These are phyloP conservation scores for Nasua narica DNA, from an alignment of 2,797 vertebrate genomes.

Conservation along the genomic window DNA sequence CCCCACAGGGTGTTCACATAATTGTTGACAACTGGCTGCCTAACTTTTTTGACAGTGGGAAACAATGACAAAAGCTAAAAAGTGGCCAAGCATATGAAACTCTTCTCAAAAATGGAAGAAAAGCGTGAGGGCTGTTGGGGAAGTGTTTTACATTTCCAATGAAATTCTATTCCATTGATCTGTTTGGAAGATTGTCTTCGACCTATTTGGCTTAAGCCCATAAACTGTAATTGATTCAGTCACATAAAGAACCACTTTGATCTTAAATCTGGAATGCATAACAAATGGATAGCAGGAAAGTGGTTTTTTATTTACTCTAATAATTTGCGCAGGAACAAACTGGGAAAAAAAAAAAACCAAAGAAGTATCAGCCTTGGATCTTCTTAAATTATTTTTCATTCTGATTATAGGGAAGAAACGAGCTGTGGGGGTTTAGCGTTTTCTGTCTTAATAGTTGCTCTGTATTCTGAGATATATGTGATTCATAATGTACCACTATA, in stretches of 20 bases:
- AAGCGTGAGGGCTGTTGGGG: background rate
- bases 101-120: constrained; percentile 62
- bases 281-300: constrained; percentile 41
- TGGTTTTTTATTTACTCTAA: constrained; percentile 41
- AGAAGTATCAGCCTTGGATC: constrained; percentile 17
- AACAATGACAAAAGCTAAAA: constrained; percentile 2
- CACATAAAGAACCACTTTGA: constrained; percentile 45
- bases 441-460: constrained; percentile 52
- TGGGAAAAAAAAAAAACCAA: background rate
- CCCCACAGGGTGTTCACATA: background rate
- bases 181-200: constrained; percentile 74
- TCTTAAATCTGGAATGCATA: constrained; percentile 25
- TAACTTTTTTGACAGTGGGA: constrained; percentile 11
- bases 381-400: constrained; percentile 47
- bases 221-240: constrained; percentile 59
- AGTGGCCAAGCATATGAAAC: constrained; percentile 32
- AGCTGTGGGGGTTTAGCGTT: background rate
- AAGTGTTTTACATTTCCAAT: constrained; percentile 45
- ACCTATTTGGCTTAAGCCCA: constrained; percentile 47
- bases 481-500: constrained; percentile 73
- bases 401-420: constrained; percentile 53
- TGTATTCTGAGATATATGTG: constrained; percentile 52
- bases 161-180: constrained; percentile 54
- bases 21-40: background rate
- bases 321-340: constrained; percentile 1